Percentiles rank a stretch among this genome's conserved stretches.
These are phyloP conservation scores for Mycalesis mineus DNA, from an alignment of 2,888 invertebrate species.

Conservation along the genomic window DNA sequence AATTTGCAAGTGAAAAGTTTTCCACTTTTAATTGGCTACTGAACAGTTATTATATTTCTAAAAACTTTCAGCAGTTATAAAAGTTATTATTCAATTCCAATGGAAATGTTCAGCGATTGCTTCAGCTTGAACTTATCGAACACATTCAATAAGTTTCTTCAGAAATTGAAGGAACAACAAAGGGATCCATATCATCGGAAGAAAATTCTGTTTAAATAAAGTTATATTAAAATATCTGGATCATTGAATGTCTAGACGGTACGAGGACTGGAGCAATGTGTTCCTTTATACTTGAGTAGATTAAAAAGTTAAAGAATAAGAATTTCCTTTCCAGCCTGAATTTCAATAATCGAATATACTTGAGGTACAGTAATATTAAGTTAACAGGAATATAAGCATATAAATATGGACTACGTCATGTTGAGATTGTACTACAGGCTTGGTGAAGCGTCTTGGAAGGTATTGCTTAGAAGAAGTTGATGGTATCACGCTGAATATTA, in stretches of 20 bases:
- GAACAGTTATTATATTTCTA: background rate
- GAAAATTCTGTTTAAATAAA: background rate
- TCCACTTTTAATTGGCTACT: background rate
- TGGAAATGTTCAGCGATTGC: background rate
- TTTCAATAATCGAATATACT: no score
- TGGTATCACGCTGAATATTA: no score
- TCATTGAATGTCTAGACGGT: background rate
- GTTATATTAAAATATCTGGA: background rate
- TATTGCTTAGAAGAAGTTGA: no score
- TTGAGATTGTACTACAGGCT: no score
- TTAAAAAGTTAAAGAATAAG: no score
- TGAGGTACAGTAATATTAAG: no score
- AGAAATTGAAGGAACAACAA: slow-evolving; percentile 11
- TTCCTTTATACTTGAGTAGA: background rate
- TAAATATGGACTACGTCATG: no score
- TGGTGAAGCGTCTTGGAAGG: no score
- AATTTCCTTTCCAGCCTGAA: no score
- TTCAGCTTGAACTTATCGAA: slow-evolving; percentile 5
- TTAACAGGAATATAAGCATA: no score
- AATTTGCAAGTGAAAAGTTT: background rate
- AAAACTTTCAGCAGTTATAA: slow-evolving; percentile 2
- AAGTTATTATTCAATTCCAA: slow-evolving; percentile 4
- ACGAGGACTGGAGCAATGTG: no score
- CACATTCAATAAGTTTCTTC: slow-evolving; percentile 12
- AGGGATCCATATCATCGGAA: background rate